These are phyloP conservation scores for Nannoperca obscura DNA, from an alignment of 2,797 vertebrate species.

Conservation along the genomic window DNA sequence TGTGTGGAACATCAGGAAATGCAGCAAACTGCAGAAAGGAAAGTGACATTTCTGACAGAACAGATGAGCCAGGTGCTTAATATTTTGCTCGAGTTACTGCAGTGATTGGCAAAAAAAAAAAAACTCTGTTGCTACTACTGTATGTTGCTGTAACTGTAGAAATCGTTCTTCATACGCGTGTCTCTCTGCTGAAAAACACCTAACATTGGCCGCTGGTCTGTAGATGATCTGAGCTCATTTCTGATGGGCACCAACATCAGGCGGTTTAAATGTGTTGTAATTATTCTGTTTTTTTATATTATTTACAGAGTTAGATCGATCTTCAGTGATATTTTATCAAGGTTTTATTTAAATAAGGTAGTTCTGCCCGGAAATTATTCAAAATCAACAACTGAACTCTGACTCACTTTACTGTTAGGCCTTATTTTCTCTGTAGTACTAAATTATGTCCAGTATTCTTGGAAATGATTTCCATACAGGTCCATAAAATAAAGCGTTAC, in stretches of 20 bases:
- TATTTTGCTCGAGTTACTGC: slow-evolving; percentile 28
- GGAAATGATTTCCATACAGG: neutral
- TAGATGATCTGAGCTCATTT: neutral
- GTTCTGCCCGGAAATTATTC: neutral
- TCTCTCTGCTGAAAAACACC: neutral
- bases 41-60: slow-evolving; percentile 66
- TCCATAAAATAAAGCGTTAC: neutral
- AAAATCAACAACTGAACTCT: neutral
- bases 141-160: neutral
- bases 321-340: neutral
- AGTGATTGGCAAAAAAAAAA: neutral
- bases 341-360: neutral
- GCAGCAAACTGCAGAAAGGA: slow-evolving; percentile 56
- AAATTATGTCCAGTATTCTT: neutral
- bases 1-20: slow-evolving; percentile 69
- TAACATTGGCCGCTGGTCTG: neutral
- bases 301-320: neutral
- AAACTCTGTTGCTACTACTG: too few relatives aligned
- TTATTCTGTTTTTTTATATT: neutral
- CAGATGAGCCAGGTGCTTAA: slow-evolving; percentile 33
- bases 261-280: too few relatives aligned
- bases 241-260: neutral
- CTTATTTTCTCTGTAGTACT: neutral
- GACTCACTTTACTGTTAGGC: neutral
- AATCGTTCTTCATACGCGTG: neutral